Percentiles rank a stretch among this genome's conserved stretches.
phyloP scores from a whole-genome alignment of 1,140 invertebrate species.

The Drosophila rhopaloa region DNA sequence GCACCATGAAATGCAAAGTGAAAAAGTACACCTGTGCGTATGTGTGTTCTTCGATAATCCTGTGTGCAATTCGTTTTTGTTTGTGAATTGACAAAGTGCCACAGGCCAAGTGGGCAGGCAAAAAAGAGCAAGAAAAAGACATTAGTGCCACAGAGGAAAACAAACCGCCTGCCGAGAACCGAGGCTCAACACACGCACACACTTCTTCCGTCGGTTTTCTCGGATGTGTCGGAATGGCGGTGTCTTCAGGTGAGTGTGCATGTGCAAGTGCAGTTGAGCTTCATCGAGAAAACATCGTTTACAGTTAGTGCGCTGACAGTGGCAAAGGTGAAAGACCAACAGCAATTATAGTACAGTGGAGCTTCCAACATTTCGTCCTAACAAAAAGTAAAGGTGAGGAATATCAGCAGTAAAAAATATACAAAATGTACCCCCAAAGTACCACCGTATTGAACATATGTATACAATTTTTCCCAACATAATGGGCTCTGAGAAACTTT shows the following conservation, averaged over 20 bases:
- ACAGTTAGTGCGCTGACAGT: slow-evolving; percentile 68
- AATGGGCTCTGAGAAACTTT: no score
- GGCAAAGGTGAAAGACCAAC: slow-evolving; percentile 39
- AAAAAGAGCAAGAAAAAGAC: slow-evolving; percentile 73
- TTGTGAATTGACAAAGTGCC: slow-evolving; percentile 77
- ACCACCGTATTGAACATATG: no score
- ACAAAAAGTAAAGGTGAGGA: background rate
- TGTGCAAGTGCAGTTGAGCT: slow-evolving; percentile 47
- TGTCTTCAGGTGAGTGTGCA: background rate
- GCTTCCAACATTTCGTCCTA: background rate
- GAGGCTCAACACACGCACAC: slow-evolving; percentile 1
- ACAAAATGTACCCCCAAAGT: no score
- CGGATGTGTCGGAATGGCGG: background rate
- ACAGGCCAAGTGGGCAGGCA: slow-evolving; percentile 51
- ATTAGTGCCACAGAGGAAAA: slow-evolving; percentile 62
- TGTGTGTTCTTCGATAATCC: slow-evolving; percentile 39
- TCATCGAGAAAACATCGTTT: slow-evolving; percentile 68
- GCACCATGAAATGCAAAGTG: slow-evolving; percentile 7
- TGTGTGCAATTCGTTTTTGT: slow-evolving; percentile 68
- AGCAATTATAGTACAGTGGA: slow-evolving; percentile 53
- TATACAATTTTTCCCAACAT: no score
- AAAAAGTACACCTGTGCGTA: slow-evolving; percentile 14
- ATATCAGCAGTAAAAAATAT: no score
- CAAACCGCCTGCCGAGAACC: slow-evolving; percentile 38
- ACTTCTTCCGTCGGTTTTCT: slow-evolving; percentile 1